Evolutionary conservation across 1,140 invertebrate species (phyloP), one percentile per base, ranked within the genome.

Genomic region (Tetragnatha versicolor): DNA sequence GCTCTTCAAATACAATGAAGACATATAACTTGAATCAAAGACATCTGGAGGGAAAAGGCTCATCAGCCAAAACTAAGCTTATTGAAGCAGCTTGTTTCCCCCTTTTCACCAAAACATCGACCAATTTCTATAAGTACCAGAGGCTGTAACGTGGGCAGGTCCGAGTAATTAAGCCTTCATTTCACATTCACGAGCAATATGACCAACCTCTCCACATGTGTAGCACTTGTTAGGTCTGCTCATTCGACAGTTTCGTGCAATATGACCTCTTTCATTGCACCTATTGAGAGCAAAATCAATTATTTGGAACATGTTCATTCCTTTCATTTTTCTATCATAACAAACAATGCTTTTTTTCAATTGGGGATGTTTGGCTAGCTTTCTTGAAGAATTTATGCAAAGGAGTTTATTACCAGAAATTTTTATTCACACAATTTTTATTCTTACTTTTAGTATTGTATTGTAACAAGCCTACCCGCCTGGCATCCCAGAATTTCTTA

Each of bases 241-340:
- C 31, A 68, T 20, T 10, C 45, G 93, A 88, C 94, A 96, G 82
- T 96, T 93, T 81, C 94, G 91, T 82, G 94, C 94, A 85, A 96
- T 96, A 86, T 97, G 94, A 53, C 94, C 95, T 84, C 91, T 91
- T 86, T 93, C 90, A 88, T 97, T 97, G 88, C 95, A 98, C 88
- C 95, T 96, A 90, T 93, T 20, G 22, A 75, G 20, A 72, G 51
- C 39, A 42, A 51, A 63, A 12, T 51, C 31, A 60, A 14, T 5
- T 60, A 31, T 60, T 60, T 17, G 4, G 20, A 33, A 29, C 4
- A 31, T 53, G 27, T 47, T 47, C 10, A 20, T 5, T 12, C 22
- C 17, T 20, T 20, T n/a, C 22, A 20, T n/a, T 47, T 47, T 7
- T n/a, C 17, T 20, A 47, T n/a, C n/a, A n/a, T n/a, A n/a, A n/a